Evolutionary conservation across 2,888 invertebrate genomes (phyloP).

Genomic region (Deladenus siricidicola): DNA sequence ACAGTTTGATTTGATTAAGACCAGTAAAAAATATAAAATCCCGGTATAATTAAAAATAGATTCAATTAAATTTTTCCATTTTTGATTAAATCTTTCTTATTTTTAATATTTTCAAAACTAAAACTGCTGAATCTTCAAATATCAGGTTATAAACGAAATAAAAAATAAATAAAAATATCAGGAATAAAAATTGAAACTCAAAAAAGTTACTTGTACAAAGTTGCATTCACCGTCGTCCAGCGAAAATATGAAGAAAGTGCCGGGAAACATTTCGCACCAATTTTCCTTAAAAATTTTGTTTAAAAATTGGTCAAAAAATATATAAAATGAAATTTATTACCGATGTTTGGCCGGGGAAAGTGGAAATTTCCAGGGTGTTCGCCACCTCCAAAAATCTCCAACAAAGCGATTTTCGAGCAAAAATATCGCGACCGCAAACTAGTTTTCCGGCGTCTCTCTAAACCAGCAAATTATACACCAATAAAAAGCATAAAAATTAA

Average conservation of each 20-base stretch:
- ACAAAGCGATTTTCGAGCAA: constrained; percentile 32
- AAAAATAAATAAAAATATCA: background rate
- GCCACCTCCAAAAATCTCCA: too few species aligned
- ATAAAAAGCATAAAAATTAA: background rate
- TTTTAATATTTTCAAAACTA: too few species aligned
- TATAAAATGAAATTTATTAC: background rate
- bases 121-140: background rate
- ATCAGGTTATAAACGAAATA: background rate
- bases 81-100: too few species aligned
- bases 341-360: background rate
- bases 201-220: background rate
- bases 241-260: constrained; percentile 6
- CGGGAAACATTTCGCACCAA: constrained; percentile 11
- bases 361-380: constrained; percentile 12
- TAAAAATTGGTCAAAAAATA: background rate
- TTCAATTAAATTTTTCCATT: too few species aligned
- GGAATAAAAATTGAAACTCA: background rate
- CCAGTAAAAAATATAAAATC: too few species aligned
- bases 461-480: background rate
- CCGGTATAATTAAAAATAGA: too few species aligned
- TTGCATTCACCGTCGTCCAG: background rate
- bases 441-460: constrained; percentile 8
- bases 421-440: constrained; percentile 32
- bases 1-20: too few species aligned
- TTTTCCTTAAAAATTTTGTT: background rate